Conservation (phyloP, 2,797 vertebrate genomes). For the Fistularia tabacaria region DNA sequence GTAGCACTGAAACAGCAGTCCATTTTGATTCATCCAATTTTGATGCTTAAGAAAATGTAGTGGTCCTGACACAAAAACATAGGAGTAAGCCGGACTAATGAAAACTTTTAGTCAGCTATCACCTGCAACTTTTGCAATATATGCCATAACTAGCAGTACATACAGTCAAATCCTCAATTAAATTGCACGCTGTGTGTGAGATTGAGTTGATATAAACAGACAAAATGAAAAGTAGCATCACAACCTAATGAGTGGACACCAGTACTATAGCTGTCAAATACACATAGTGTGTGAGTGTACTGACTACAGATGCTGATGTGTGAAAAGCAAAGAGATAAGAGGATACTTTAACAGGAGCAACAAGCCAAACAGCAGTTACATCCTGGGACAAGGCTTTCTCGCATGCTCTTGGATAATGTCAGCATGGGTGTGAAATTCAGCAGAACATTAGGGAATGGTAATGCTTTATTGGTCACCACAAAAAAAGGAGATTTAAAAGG, state of each 20-base stretch:
- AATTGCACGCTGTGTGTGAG: background rate
- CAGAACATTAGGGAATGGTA: conserved; percentile 52
- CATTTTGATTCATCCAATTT: too few species aligned
- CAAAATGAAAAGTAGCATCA: conserved; percentile 25
- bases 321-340: conserved; percentile 59
- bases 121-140: background rate
- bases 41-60: too few species aligned
- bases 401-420: conserved; percentile 37
- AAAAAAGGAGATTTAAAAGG: conserved; percentile 27
- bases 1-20: too few species aligned
- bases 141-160: background rate
- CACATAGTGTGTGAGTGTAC: conserved; percentile 26
- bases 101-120: background rate
- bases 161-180: too few species aligned
- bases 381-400: conserved; percentile 41
- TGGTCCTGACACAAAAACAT: too few species aligned
- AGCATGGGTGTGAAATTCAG: conserved; percentile 64
- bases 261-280: conserved; percentile 46
- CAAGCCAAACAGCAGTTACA: conserved; percentile 40
- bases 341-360: conserved; percentile 35
- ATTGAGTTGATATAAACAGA: background rate
- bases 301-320: conserved; percentile 42
- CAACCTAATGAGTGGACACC: conserved; percentile 32
- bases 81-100: background rate
- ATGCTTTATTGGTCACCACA: conserved; percentile 52